These are phyloP conservation scores for Sarcophaga bullata DNA, from an alignment of 1,140 invertebrate genomes.

Conservation along the genomic window DNA sequence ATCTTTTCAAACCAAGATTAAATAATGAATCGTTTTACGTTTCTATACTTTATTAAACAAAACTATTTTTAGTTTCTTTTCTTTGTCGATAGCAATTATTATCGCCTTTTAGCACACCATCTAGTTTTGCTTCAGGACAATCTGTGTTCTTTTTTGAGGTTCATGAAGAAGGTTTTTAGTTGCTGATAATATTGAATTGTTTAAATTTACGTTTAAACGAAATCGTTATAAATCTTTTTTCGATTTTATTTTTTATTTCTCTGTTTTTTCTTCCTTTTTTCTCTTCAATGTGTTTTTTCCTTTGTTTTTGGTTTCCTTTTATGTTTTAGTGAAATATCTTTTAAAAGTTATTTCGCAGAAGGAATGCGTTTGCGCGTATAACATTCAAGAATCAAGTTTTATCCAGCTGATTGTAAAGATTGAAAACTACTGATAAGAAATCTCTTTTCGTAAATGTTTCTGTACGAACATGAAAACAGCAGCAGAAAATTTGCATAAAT, in stretches of 20 bases:
- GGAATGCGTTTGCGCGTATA: constrained; percentile 33
- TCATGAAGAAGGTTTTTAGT: not conserved
- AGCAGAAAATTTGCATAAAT: constrained; percentile 23
- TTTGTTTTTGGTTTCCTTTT: too few species aligned
- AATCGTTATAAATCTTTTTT: constrained; percentile 27
- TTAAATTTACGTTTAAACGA: constrained; percentile 8
- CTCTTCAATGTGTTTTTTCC: not conserved
- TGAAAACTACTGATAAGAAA: constrained; percentile 8
- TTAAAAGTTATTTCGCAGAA: not conserved
- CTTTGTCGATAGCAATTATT: too few species aligned
- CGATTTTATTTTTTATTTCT: not conserved
- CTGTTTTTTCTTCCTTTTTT: not conserved
- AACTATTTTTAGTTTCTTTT: too few species aligned
- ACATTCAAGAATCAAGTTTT: constrained; percentile 35
- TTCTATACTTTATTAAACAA: too few species aligned
- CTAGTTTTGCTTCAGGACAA: too few species aligned
- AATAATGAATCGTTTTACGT: too few species aligned
- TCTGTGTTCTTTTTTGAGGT: too few species aligned
- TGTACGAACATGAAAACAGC: not conserved
- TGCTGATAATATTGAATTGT: constrained; percentile 24
- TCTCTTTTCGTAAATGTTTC: not conserved
- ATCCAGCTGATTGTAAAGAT: constrained; percentile 27
- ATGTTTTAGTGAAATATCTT: not conserved
- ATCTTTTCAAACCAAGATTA: too few species aligned
- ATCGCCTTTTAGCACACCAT: too few species aligned